Conservation (phyloP, 1,140 invertebrate species). For the Macrobrachium rosenbergii region DNA sequence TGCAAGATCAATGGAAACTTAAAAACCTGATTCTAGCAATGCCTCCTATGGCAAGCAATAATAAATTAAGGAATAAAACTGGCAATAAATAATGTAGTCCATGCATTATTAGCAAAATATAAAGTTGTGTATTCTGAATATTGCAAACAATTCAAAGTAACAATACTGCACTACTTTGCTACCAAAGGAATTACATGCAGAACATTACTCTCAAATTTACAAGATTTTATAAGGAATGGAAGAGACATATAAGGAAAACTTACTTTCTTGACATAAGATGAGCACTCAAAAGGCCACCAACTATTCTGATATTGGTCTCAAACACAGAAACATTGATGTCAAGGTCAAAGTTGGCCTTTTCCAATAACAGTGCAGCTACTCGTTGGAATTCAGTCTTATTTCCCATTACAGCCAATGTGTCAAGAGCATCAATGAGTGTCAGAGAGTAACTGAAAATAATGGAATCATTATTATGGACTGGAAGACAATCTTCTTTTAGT, state of each 20-base stretch:
- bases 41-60: too few species aligned
- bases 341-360: slow-evolving; percentile 89
- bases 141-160: too few species aligned
- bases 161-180: too few species aligned
- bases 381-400: slow-evolving; percentile 94
- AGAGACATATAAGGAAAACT: slow-evolving; percentile 6
- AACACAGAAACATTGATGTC: slow-evolving; percentile 99
- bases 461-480: neutral
- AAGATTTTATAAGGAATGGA: neutral
- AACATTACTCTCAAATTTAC: too few species aligned
- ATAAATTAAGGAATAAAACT: too few species aligned
- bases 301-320: slow-evolving; percentile 99
- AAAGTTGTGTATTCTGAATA: too few species aligned
- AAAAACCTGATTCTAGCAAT: too few species aligned
- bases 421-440: slow-evolving; percentile 96
- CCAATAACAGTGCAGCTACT: slow-evolving; percentile 84
- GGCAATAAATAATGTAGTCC: too few species aligned
- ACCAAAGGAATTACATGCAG: too few species aligned
- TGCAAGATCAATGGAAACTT: too few species aligned
- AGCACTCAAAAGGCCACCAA: slow-evolving; percentile 95
- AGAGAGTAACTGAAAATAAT: slow-evolving; percentile 81
- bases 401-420: slow-evolving; percentile 96
- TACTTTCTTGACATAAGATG: slow-evolving; percentile 89
- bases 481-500: too few species aligned
- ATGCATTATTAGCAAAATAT: too few species aligned